Evolutionary conservation across 2,888 invertebrate species (phyloP), one percentile per base, ranked within the genome.

Genomic region (Nephrotoma flavescens): DNA sequence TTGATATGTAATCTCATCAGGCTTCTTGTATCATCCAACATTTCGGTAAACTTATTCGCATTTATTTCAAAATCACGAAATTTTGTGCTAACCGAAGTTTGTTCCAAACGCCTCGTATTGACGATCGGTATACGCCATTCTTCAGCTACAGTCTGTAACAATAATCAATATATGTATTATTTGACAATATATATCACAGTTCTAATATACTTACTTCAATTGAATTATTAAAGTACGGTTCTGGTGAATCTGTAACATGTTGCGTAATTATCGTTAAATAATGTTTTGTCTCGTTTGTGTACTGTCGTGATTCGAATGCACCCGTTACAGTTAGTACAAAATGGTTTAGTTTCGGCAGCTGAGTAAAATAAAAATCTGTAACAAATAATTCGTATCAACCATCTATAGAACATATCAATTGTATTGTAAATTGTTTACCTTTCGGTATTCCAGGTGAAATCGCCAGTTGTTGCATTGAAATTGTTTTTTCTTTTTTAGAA

Each of bases 71-170:
- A 93, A 86, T 89, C 91, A 88, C 89, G 93, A 88, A 89, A 93
- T 86, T 88, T 91, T 52, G 89, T 92, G 89, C 90, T 93, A 90
- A 92, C 92, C 12, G 92, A 93, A 5, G 93, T 94, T 87, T 93
- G 92, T 86, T 95, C 94, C n/a, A 95, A 92, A 6, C 93, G 89
- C 12, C 12, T 12, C 93, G 92, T 19, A 0, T 93, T 91, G 3
- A 94, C 93, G 0, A 95, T 90, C 0, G 94, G 92, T 44, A 96
- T 90, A 0, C 90, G 90, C 95, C 95, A 95, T 0, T 91, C 89
- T 5, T 93, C 90, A 4, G 94, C 93, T 84, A 92, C 89, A 88
- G 92, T 93, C 93, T 93, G 88, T 57, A 91, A 90, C 87, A 86
- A 87, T 87, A 86, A 19, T 44, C 44, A 11, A 5, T 31, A 31